Evolutionary conservation across 2,888 invertebrate species (phyloP), one percentile per base, ranked within the genome.

Genomic region (Amphiduros pacificus): DNA sequence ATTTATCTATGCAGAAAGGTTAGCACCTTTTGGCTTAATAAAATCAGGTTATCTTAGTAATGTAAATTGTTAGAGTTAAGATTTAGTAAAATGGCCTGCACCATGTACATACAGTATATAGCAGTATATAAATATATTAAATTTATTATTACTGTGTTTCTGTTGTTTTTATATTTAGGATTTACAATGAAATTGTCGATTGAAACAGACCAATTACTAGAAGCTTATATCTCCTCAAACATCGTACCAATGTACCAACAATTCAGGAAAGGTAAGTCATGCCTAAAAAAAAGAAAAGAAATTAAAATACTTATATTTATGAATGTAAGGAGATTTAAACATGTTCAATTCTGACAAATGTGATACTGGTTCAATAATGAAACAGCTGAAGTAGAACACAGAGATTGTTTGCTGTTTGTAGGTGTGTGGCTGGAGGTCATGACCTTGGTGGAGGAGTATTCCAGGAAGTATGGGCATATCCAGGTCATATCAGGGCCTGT

Each of bases 221-320:
- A 70, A 55, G 61, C 63, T 5, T 54, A 55, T 17, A 49, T 70
- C 9, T 60, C 65, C 4, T 50, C 75, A 1, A 74, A 73, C 50
- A 44, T 69, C 24, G 73, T 74, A 0, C 77, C 78, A 0, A 77
- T 78, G 77, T 74, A 68, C 59, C 60, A 56, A 26, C 73, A 69
- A 6, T 75, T 78, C 55, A 69, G 64, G 62, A 55, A 66, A 53
- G 77, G 77, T 77, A 61, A 54, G 41, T 22, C 50, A 56, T 14
- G 6, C 27, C 22, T 48, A 20, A n/a, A n/a, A n/a, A n/a, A n/a
- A n/a, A n/a, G n/a, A n/a, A n/a, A n/a, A n/a, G n/a, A n/a, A n/a
- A n/a, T n/a, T n/a, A n/a, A n/a, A n/a, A n/a, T n/a, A n/a, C n/a
- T n/a, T n/a, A n/a, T n/a, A n/a, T n/a, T n/a, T n/a, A n/a, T n/a